Conservation (phyloP, 2,113 vertebrate genomes). For the Tursiops truncatus region DNA sequence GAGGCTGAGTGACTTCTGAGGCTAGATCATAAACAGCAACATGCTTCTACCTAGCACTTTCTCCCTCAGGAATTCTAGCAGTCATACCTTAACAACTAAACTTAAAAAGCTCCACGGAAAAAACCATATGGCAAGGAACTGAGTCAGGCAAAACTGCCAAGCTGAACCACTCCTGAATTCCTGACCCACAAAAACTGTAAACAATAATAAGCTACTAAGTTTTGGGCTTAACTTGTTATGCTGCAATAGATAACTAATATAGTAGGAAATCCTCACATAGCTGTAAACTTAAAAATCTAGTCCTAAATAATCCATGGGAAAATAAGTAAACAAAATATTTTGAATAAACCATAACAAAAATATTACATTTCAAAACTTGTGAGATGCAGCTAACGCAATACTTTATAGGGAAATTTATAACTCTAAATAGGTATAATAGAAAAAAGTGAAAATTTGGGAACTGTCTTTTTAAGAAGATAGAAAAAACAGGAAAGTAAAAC, state of each 20-base stretch:
- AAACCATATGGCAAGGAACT: constrained; percentile 11
- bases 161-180: neutral
- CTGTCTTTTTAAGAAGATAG: neutral
- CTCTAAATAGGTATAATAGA: neutral
- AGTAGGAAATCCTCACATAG: neutral
- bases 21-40: neutral
- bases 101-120: neutral
- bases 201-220: neutral
- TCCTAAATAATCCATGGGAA: neutral
- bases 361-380: neutral
- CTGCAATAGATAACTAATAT: neutral
- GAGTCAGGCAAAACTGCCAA: neutral
- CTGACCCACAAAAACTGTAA: neutral
- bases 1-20: neutral
- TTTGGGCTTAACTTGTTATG: neutral
- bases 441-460: neutral
- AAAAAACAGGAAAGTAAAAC: neutral
- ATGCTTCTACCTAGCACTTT: neutral
- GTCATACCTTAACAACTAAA: neutral
- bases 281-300: neutral
- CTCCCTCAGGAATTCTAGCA: neutral
- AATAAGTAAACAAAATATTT: constrained; percentile 18
- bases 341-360: constrained; percentile 25
- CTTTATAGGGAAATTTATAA: neutral
- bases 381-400: neutral